A percentile compares a stretch with the other conserved stretches of the same genome.
Evolutionary conservation across 1,140 invertebrate species (phyloP).

Genomic region (Spodoptera frugiperda): DNA sequence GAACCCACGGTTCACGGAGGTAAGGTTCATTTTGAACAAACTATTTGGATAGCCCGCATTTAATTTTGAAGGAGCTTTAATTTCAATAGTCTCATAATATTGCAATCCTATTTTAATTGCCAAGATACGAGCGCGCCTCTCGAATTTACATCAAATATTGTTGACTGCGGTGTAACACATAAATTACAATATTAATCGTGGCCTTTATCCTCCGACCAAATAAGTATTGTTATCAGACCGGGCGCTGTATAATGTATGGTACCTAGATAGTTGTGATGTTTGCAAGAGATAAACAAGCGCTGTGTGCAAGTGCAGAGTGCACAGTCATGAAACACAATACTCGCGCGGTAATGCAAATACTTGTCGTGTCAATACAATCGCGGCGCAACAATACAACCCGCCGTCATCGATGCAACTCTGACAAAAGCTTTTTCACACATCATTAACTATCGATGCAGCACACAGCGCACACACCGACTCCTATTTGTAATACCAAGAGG

Average conservation of each 20-base stretch:
- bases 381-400: not conserved
- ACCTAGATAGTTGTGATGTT: no score
- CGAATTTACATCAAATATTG: conserved; percentile 3
- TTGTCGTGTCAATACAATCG: conserved; percentile 15
- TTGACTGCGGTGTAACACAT: not conserved
- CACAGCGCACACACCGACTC: not conserved
- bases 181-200: conserved; percentile 13
- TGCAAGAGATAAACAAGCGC: not conserved
- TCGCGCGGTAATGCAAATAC: conserved; percentile 4
- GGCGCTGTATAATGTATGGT: not conserved
- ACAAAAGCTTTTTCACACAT: conserved; percentile 19
- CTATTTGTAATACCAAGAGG: conserved; percentile 5
- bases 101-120: conserved; percentile 47
- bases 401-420: not conserved
- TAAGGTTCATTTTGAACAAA: conserved; percentile 8
- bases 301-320: not conserved
- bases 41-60: conserved; percentile 10
- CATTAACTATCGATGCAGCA: conserved; percentile 22
- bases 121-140: conserved; percentile 21
- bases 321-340: not conserved
- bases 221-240: not conserved
- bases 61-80: conserved; percentile 41
- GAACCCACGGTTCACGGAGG: conserved; percentile 5
- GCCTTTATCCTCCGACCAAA: no score
- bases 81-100: conserved; percentile 37